phyloP scores from a whole-genome alignment of 2,888 invertebrate species.

The Dryobota labecula region DNA sequence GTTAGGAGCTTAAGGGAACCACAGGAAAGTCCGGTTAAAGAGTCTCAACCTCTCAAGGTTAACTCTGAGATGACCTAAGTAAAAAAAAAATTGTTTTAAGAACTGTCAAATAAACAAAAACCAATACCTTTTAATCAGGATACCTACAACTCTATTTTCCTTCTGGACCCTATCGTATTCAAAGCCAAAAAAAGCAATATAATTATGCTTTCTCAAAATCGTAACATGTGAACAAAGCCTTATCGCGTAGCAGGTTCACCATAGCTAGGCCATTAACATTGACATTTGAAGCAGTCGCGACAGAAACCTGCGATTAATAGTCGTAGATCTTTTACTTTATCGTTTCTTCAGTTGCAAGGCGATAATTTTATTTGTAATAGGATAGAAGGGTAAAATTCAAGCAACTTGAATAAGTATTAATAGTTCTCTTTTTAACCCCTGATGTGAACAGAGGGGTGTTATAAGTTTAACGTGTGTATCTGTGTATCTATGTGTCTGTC shows the following conservation, averaged over 20 bases:
- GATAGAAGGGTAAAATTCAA: slow-evolving; percentile 28
- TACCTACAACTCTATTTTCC: no score
- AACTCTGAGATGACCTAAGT: no score
- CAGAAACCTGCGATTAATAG: slow-evolving; percentile 45
- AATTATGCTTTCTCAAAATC: background rate
- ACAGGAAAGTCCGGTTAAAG: no score
- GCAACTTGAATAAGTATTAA: no score
- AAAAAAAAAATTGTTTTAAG: background rate
- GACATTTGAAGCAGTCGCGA: slow-evolving; percentile 64
- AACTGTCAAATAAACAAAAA: background rate
- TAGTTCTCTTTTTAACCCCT: no score
- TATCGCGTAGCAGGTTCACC: slow-evolving; percentile 13
- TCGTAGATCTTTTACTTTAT: slow-evolving; percentile 24
- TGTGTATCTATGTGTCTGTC: no score
- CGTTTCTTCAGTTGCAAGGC: slow-evolving; percentile 16
- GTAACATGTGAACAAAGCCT: slow-evolving; percentile 19
- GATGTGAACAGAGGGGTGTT: no score
- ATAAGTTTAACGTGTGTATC: no score
- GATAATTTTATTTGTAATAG: slow-evolving; percentile 16
- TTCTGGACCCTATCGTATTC: no score
- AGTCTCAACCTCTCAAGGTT: no score
- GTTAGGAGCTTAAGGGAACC: no score
- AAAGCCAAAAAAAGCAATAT: no score
- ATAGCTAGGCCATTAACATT: slow-evolving; percentile 63
- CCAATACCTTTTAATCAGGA: background rate